Percentiles rank a stretch among this genome's conserved stretches.
These are phyloP conservation scores for Bradypodion ventrale DNA, from an alignment of 2,797 vertebrate species.

Conservation along the genomic window DNA sequence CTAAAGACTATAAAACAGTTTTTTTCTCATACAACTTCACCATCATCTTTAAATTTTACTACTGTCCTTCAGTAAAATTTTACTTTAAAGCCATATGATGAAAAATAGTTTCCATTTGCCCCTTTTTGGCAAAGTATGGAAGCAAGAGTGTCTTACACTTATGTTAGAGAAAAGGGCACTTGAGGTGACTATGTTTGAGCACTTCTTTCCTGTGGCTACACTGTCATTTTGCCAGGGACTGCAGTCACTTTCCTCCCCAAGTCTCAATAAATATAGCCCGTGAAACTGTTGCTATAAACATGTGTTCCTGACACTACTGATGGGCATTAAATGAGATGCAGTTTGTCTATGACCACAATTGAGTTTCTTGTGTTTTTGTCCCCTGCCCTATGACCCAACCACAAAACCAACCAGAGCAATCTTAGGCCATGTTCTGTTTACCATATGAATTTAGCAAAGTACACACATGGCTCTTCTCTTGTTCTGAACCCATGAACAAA, in stretches of 20 bases:
- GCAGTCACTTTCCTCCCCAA: slow-evolving; percentile 47
- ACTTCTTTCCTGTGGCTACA: slow-evolving; percentile 44
- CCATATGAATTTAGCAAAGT: slow-evolving; percentile 43
- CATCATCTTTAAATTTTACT: slow-evolving; percentile 59
- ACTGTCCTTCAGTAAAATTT: slow-evolving; percentile 60
- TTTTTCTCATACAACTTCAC: slow-evolving; percentile 39
- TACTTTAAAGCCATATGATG: slow-evolving; percentile 58
- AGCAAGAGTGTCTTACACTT: slow-evolving; percentile 34
- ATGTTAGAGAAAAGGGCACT: slow-evolving; percentile 56
- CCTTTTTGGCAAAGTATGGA: not conserved
- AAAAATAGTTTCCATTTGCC: slow-evolving; percentile 53
- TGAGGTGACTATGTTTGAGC: slow-evolving; percentile 47
- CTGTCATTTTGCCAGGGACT: slow-evolving; percentile 61
- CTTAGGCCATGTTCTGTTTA: slow-evolving; percentile 47
- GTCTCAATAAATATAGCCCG: slow-evolving; percentile 61
- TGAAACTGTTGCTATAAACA: slow-evolving; percentile 51
- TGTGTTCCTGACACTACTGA: slow-evolving; percentile 38
- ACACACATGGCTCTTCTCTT: slow-evolving; percentile 27
- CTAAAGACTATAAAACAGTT: slow-evolving; percentile 25
- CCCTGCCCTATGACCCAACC: slow-evolving; percentile 36
- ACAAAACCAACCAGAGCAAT: slow-evolving; percentile 26
- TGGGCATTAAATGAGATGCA: slow-evolving; percentile 50
- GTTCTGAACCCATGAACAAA: slow-evolving; percentile 45
- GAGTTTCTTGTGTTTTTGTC: slow-evolving; percentile 54
- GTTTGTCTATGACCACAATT: slow-evolving; percentile 37